A percentile compares a stretch with the other conserved stretches of the same genome.
These are phyloP conservation scores for Zaprionus vittiger DNA, from an alignment of 1,140 invertebrate genomes.

Conservation along the genomic window DNA sequence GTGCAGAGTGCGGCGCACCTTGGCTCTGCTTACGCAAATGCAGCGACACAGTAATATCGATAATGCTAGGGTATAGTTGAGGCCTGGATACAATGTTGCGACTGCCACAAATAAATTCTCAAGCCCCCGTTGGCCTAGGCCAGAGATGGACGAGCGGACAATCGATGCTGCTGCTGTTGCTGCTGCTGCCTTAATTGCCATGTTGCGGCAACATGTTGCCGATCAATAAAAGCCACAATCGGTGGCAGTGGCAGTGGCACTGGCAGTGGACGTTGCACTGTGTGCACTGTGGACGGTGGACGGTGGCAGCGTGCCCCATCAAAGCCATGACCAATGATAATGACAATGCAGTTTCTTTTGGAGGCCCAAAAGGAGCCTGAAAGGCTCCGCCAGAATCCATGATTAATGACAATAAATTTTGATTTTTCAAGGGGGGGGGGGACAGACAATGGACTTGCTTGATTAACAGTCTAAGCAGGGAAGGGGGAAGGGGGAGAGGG, in stretches of 20 bases:
- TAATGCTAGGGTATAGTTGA: conserved; percentile 39
- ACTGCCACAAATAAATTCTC: conserved; percentile 71
- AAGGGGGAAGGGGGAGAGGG: not conserved
- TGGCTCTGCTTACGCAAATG: conserved; percentile 10
- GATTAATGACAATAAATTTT: conserved; percentile 83
- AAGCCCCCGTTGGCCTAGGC: conserved; percentile 21
- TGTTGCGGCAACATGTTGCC: conserved; percentile 80
- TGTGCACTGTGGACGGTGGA: too few relatives aligned
- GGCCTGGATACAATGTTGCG: conserved; percentile 60
- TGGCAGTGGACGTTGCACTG: conserved; percentile 31
- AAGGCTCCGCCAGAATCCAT: conserved; percentile 44
- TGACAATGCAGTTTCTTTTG: conserved; percentile 58
- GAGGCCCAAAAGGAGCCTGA: not conserved
- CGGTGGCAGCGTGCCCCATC: conserved; percentile 37
- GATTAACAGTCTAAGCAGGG: conserved; percentile 51
- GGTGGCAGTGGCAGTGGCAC: conserved; percentile 37
- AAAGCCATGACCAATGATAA: conserved; percentile 60
- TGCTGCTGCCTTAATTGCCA: conserved; percentile 71
- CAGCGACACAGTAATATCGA: conserved; percentile 22
- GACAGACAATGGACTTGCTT: conserved; percentile 65
- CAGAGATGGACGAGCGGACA: conserved; percentile 20
- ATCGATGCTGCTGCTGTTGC: not conserved
- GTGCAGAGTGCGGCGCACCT: conserved; percentile 10
- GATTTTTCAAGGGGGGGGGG: conserved; percentile 44
- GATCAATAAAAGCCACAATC: conserved; percentile 73